Percentiles rank a stretch among this genome's conserved stretches.
These are phyloP conservation scores for Philhelius pedissequus DNA, from an alignment of 2,888 invertebrate genomes.

Conservation along the genomic window DNA sequence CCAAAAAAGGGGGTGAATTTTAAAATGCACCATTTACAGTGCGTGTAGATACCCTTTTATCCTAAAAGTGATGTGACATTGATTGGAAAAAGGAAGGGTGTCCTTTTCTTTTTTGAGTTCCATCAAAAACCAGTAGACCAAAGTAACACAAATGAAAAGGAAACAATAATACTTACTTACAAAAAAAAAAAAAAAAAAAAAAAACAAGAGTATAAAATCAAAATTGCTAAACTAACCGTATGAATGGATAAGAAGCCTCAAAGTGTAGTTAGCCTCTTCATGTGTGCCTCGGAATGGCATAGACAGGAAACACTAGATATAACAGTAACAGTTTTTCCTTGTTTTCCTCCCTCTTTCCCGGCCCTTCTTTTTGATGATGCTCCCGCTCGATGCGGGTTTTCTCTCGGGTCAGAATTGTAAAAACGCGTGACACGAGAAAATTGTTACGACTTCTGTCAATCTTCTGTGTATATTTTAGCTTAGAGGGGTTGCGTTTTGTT, in stretches of 20 bases:
- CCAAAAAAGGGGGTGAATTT: slow-evolving; percentile 49
- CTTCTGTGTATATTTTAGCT: background rate
- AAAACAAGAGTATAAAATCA: slow-evolving; percentile 6
- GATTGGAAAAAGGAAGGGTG: slow-evolving; percentile 59
- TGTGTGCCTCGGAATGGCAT: slow-evolving; percentile 19
- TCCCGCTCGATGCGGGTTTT: background rate
- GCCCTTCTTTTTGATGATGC: background rate
- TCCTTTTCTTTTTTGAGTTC: background rate
- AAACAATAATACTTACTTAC: slow-evolving; percentile 58
- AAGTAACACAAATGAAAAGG: slow-evolving; percentile 25
- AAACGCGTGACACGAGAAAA: slow-evolving; percentile 67
- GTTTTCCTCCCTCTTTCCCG: background rate
- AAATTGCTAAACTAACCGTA: slow-evolving; percentile 68
- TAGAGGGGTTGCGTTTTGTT: slow-evolving; percentile 48
- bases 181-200: too few relatives aligned
- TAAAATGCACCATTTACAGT: slow-evolving; percentile 27
- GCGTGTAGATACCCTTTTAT: slow-evolving; percentile 34
- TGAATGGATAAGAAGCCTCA: slow-evolving; percentile 68
- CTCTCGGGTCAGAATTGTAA: slow-evolving; percentile 65
- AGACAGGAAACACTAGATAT: slow-evolving; percentile 67
- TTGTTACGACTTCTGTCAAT: slow-evolving; percentile 53
- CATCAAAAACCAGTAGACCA: slow-evolving; percentile 19
- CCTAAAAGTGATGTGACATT: slow-evolving; percentile 66
- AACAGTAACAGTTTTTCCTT: slow-evolving; percentile 50
- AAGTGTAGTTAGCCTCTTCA: slow-evolving; percentile 61